These are phyloP conservation scores for Syrphus vitripennis DNA, from an alignment of 2,888 invertebrate genomes.

Conservation along the genomic window DNA sequence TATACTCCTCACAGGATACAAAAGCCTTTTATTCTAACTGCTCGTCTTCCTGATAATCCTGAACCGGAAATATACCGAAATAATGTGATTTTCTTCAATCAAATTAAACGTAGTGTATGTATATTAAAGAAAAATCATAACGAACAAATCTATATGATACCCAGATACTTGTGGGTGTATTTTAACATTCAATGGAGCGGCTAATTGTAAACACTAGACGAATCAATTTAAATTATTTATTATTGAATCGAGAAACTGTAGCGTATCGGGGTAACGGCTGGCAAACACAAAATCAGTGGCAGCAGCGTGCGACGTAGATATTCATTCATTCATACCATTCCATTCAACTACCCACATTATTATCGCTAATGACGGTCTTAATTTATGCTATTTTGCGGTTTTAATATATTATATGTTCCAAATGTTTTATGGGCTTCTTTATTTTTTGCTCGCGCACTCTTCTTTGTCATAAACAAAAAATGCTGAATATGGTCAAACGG, in stretches of 20 bases:
- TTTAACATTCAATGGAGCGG: conserved; percentile 47
- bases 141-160: conserved; percentile 29
- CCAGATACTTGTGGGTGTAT: conserved; percentile 2
- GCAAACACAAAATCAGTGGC: not conserved
- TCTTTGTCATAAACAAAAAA: not conserved
- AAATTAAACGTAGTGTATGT: not conserved
- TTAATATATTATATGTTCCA: conserved; percentile 2
- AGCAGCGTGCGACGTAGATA: not conserved
- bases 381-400: conserved; percentile 2
- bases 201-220: conserved; percentile 70
- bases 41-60: not conserved
- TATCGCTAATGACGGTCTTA: conserved; percentile 35
- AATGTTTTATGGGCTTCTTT: conserved; percentile 23
- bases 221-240: conserved; percentile 70
- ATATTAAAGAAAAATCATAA: not conserved
- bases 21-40: not conserved
- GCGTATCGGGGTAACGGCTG: not conserved
- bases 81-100: not conserved
- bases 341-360: conserved; percentile 53
- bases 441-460: conserved; percentile 17
- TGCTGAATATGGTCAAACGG: conserved; percentile 66
- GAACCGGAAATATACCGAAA: not conserved
- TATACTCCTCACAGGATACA: not conserved
- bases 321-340: conserved; percentile 51
- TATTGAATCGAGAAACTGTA: conserved; percentile 50